Evolutionary conservation across 2,113 vertebrate species (phyloP), one percentile per base, ranked within the genome.

Genomic region (Neopipo cinnamomea): DNA sequence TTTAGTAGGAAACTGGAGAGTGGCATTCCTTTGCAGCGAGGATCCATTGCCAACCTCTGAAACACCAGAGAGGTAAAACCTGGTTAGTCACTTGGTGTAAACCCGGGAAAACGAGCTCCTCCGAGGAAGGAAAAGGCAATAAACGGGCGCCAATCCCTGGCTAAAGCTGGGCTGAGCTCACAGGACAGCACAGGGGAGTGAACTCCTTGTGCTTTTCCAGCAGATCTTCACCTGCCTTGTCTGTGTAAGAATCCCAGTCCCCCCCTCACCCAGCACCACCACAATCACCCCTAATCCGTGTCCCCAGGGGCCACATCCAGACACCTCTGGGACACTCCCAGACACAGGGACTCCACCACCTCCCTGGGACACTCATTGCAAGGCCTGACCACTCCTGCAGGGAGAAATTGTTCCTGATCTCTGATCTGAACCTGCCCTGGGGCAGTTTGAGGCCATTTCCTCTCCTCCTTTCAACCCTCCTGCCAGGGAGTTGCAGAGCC

Each of bases 1-100:
- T 99, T 99, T 92, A 99, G 98, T 67, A 99, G 98, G 94, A 99
- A 99, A 94, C 99, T 99, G 92, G 99, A 99, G 20, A 99, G 98
- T 13, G 99, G 99, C 99, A 99, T 99, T 46, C 99, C 99, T 97
- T 99, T 99, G 97, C 99, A 99, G 46, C 99, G 98, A 90, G 99
- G 99, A 89, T 99, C 99, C 99, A 99, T 99, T 72, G 99, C 99
- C 89, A 99, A 96, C 95, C 99, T 98, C 99, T 99, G 98, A 91
- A 97, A 98, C 42, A 93, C 89, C 50, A 96, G 79, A 95, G 62
- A 88, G 89, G 93, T 28, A 96, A 91, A 96, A 88, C 12, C 61
- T 62, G 84, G 81, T 97, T 93, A 95, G 88, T 81, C 77, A 81
- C 31, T 31, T 71, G 78, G 6, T 42, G 91, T 78, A 80, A 53